Percentiles rank a stretch among this genome's conserved stretches.
Conservation (phyloP, 2,797 vertebrate species). For the Oryzias sinensis region DNA sequence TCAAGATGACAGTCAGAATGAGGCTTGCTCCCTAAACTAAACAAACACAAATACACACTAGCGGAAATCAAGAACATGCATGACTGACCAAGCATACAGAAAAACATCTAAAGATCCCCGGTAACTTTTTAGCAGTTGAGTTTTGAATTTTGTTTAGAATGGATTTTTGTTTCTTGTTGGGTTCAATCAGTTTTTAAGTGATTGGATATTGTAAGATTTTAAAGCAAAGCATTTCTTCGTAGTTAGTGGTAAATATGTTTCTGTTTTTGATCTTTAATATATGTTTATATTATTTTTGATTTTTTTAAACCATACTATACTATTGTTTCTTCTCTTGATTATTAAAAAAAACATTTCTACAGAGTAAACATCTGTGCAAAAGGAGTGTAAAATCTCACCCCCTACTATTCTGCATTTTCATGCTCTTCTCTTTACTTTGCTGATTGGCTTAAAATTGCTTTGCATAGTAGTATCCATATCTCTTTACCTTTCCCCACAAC, state of each 20-base stretch:
- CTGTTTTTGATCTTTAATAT: too few relatives aligned
- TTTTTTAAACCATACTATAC: too few relatives aligned
- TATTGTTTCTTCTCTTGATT: neutral
- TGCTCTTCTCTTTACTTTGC: conserved; percentile 39
- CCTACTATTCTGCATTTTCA: conserved; percentile 15
- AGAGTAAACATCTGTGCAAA: conserved; percentile 5
- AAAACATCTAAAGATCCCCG: conserved; percentile 45
- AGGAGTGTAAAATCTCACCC: neutral
- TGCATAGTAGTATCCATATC: conserved; percentile 13
- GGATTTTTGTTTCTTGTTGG: neutral
- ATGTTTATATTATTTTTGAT: too few relatives aligned
- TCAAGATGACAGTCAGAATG: conserved; percentile 70
- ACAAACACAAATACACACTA: conserved; percentile 65
- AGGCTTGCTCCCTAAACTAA: conserved; percentile 60
- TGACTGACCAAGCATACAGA: conserved; percentile 66
- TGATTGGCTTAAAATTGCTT: conserved; percentile 38
- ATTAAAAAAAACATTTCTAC: too few relatives aligned
- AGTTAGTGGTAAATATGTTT: too few relatives aligned
- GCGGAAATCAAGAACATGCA: conserved; percentile 65
- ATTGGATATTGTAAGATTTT: too few relatives aligned
- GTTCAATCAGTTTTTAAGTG: too few relatives aligned
- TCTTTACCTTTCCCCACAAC: conserved; percentile 46
- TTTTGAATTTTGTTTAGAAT: conserved; percentile 23
- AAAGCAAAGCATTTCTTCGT: too few relatives aligned
- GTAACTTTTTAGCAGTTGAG: conserved; percentile 42